Evolutionary conservation across 2,888 invertebrate species (phyloP).

Genomic region (Strigamia maritima): DNA sequence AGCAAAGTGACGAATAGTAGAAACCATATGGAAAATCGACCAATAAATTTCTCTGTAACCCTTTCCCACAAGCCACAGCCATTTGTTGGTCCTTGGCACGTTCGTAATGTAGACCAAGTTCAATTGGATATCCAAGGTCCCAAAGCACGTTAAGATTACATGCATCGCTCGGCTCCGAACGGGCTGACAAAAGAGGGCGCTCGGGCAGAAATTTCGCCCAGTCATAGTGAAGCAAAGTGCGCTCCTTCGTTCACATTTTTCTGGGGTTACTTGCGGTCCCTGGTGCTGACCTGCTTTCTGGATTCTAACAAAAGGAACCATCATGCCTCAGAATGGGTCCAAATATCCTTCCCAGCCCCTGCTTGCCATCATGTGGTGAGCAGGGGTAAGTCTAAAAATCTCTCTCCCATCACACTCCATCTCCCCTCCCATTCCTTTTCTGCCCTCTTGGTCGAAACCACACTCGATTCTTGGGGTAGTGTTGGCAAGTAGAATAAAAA

Average conservation of each 20-base stretch:
- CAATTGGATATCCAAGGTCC: neutral
- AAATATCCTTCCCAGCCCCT: constrained; percentile 14
- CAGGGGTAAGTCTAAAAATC: constrained; percentile 2
- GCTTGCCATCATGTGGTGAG: constrained; percentile 3
- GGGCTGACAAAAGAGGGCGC: constrained; percentile 4
- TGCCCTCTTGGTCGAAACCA: constrained; percentile 19
- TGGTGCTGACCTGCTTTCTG: constrained; percentile 5
- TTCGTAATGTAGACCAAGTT: neutral
- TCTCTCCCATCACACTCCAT: neutral
- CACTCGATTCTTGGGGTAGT: neutral
- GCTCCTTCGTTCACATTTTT: neutral
- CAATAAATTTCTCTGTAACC: neutral
- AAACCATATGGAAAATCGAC: neutral
- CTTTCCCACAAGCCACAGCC: no score
- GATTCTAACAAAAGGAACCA: constrained; percentile 25
- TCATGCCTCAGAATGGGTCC: neutral
- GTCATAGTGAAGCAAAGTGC: constrained; percentile 10
- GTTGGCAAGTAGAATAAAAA: neutral
- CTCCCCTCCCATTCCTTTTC: neutral
- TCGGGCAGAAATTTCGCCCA: neutral
- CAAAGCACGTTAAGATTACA: neutral
- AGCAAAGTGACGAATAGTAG: neutral
- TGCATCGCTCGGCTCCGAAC: neutral
- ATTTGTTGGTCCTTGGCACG: neutral
- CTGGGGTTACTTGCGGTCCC: constrained; percentile 7